phyloP scores from a whole-genome alignment of 2,113 vertebrate genomes.

The Cariama cristata region DNA sequence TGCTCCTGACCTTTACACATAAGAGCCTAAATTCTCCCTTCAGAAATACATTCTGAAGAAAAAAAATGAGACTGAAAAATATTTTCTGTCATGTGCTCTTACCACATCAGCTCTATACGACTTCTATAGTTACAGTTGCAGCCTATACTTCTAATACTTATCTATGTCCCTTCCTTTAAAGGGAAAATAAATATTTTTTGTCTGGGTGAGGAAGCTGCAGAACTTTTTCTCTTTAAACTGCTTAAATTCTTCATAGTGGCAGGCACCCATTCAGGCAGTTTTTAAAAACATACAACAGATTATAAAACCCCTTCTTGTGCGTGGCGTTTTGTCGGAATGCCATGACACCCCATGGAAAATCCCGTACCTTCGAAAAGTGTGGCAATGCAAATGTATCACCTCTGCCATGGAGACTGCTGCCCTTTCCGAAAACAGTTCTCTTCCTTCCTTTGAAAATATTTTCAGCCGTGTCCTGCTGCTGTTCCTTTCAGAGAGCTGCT shows the following conservation, averaged over 20 bases:
- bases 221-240: neutral
- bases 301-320: neutral
- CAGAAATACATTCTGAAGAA: neutral
- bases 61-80: neutral
- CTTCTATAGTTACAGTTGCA: neutral
- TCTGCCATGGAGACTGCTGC: neutral
- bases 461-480: constrained; percentile 28
- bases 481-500: neutral
- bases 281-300: neutral
- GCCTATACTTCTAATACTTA: neutral
- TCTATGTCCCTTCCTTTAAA: neutral
- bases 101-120: fast-evolving
- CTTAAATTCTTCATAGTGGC: neutral
- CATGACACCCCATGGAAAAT: neutral
- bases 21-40: neutral
- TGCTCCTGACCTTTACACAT: neutral
- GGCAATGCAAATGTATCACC: neutral
- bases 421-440: constrained; percentile 28
- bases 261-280: neutral
- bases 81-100: neutral
- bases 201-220: neutral
- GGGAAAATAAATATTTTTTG: neutral
- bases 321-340: neutral
- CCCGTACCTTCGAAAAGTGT: neutral
- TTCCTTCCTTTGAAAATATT: constrained; percentile 25